Percentiles rank a stretch among this genome's conserved stretches.
These are phyloP conservation scores for Orchesella flavescens DNA, from an alignment of 2,888 invertebrate species.

Conservation along the genomic window DNA sequence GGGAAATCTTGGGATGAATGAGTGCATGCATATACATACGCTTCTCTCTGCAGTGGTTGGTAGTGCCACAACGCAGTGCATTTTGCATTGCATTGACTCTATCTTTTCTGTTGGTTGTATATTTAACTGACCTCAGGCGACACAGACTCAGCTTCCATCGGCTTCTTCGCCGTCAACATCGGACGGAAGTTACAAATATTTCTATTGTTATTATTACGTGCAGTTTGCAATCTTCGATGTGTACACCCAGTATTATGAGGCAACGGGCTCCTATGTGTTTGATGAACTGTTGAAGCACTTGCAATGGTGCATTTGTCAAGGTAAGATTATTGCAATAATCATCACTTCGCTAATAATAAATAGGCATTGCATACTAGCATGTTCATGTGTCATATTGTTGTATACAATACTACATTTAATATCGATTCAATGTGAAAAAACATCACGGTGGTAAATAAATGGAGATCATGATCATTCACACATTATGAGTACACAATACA, in stretches of 20 bases:
- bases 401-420: neutral
- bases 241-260: slow-evolving; percentile 59
- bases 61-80: neutral
- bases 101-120: slow-evolving; percentile 23
- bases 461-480: slow-evolving; percentile 14
- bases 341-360: neutral
- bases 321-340: slow-evolving; percentile 43
- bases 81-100: slow-evolving; percentile 3
- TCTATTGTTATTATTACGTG: slow-evolving; percentile 69
- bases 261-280: slow-evolving; percentile 51
- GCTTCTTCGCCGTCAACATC: slow-evolving; percentile 53
- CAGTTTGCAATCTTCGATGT: slow-evolving; percentile 70
- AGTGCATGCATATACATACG: neutral
- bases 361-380: neutral
- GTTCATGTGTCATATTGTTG: neutral
- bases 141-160: slow-evolving; percentile 45
- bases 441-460: neutral
- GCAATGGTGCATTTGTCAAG: slow-evolving; percentile 68
- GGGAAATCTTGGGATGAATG: slow-evolving; percentile 1
- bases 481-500: neutral
- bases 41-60: neutral
- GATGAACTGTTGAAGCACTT: slow-evolving; percentile 59
- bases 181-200: slow-evolving; percentile 68
- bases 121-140: slow-evolving; percentile 59
- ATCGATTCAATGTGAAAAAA: neutral